Percentiles rank a stretch among this genome's conserved stretches.
These are phyloP conservation scores for Eumaeus atala DNA, from an alignment of 1,140 invertebrate species.

Conservation along the genomic window DNA sequence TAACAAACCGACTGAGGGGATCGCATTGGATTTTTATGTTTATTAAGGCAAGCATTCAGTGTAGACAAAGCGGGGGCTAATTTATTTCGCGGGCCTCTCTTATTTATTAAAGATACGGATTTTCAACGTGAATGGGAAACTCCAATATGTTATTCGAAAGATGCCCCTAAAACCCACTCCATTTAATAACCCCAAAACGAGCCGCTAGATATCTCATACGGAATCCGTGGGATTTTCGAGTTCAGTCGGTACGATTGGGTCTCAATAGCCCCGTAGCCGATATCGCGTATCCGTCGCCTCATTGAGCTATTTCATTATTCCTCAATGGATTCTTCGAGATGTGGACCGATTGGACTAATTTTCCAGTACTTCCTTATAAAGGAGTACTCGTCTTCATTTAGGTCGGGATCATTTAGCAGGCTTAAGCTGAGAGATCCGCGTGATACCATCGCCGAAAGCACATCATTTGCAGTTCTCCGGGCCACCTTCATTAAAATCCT, in stretches of 20 bases:
- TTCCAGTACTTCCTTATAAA: slow-evolving; percentile 47
- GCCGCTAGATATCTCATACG: slow-evolving; percentile 56
- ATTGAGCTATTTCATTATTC: slow-evolving; percentile 70
- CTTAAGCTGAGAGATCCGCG: slow-evolving; percentile 42
- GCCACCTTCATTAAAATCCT: slow-evolving; percentile 37
- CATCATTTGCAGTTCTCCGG: slow-evolving; percentile 47
- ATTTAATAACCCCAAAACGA: slow-evolving; percentile 67
- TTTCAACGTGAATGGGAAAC: slow-evolving; percentile 33
- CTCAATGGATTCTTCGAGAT: slow-evolving; percentile 46
- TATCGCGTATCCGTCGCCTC: slow-evolving; percentile 43
- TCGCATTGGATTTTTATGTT: slow-evolving; percentile 42
- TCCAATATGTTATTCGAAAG: slow-evolving; percentile 49
- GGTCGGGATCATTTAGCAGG: slow-evolving; percentile 41
- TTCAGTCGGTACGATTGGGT: slow-evolving; percentile 40
- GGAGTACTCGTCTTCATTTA: slow-evolving; percentile 53
- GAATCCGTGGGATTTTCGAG: slow-evolving; percentile 59
- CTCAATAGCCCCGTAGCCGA: slow-evolving; percentile 45
- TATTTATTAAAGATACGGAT: slow-evolving; percentile 57
- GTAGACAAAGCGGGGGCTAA: slow-evolving; percentile 55
- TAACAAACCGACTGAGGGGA: slow-evolving; percentile 2
- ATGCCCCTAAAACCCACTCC: slow-evolving; percentile 67
- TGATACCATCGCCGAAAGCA: slow-evolving; percentile 51
- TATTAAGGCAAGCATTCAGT: slow-evolving; percentile 39
- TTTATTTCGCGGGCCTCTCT: slow-evolving; percentile 49
- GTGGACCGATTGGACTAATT: slow-evolving; percentile 56